Evolutionary conservation across 2,888 invertebrate genomes (phyloP).

Genomic region (Chrysopilus asiliformis): DNA sequence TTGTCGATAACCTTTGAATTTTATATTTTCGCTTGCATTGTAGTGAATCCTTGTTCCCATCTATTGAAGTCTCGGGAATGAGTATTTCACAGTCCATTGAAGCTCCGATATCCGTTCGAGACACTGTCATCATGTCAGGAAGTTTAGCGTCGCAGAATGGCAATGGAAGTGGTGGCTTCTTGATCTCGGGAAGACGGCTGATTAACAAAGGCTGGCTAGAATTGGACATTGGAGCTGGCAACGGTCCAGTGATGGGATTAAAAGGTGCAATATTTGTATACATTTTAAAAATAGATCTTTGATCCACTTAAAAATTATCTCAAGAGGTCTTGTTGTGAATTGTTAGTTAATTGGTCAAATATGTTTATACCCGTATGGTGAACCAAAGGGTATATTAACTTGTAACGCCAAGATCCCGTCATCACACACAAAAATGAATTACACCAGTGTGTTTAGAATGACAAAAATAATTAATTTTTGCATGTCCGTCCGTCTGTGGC

Average conservation of each 20-base stretch:
- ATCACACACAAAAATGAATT: too few species aligned
- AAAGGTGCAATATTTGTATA: too few species aligned
- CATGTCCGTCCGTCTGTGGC: too few species aligned
- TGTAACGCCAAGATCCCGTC: too few species aligned
- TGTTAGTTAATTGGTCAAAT: too few species aligned
- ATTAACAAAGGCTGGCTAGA: conserved; percentile 81
- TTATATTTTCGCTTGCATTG: conserved; percentile 5
- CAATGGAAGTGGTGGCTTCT: conserved; percentile 55
- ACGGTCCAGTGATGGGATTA: conserved; percentile 63
- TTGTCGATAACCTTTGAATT: conserved; percentile 26
- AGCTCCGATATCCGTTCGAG: conserved; percentile 73
- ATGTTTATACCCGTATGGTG: too few species aligned
- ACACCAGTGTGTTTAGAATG: too few species aligned
- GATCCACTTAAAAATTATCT: too few species aligned
- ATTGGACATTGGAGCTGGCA: conserved; percentile 71
- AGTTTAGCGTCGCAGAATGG: conserved; percentile 80
- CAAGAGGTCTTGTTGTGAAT: too few species aligned
- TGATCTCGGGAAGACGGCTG: conserved; percentile 60
- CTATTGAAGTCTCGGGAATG: conserved; percentile 85
- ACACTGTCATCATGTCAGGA: conserved; percentile 73
- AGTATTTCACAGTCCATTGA: conserved; percentile 86
- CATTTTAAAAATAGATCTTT: too few species aligned
- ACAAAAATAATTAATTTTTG: too few species aligned
- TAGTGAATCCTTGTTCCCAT: conserved; percentile 47
- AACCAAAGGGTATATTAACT: too few species aligned